Conservation (phyloP, 2,113 vertebrate species). For the Cryptomyrus ogoouensis region DNA sequence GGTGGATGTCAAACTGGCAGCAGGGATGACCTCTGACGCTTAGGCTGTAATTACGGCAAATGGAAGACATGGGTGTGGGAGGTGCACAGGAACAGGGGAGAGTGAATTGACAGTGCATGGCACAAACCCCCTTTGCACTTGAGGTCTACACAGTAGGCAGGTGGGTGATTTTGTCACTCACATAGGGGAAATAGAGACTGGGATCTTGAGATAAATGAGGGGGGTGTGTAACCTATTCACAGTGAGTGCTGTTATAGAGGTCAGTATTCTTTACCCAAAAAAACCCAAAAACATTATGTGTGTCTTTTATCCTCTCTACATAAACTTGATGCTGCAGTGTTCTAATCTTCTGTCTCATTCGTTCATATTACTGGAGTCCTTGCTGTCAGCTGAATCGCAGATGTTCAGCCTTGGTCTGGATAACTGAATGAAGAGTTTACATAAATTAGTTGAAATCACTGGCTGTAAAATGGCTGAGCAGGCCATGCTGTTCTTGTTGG, state of each 20-base stretch:
- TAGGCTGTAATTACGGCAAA: constrained; percentile 16
- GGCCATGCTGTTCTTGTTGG: constrained; percentile 22
- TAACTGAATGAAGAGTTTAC: not conserved
- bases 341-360: not conserved
- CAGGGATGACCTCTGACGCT: not conserved
- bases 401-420: not conserved
- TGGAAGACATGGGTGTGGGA: not conserved
- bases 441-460: not conserved
- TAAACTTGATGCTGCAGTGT: not conserved
- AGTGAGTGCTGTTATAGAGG: not conserved
- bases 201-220: not conserved
- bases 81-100: not conserved
- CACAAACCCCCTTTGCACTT: not conserved
- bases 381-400: not conserved
- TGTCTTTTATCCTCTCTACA: not conserved
- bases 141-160: no score
- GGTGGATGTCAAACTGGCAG: not conserved
- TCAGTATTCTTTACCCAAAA: not conserved
- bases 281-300: not conserved
- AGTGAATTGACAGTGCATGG: not conserved
- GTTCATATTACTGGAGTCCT: not conserved
- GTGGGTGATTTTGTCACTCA: not conserved
- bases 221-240: not conserved
- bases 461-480: not conserved
- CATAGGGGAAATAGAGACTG: not conserved